phyloP scores from a whole-genome alignment of 2,113 vertebrate species.

The Osmerus eperlanus region DNA sequence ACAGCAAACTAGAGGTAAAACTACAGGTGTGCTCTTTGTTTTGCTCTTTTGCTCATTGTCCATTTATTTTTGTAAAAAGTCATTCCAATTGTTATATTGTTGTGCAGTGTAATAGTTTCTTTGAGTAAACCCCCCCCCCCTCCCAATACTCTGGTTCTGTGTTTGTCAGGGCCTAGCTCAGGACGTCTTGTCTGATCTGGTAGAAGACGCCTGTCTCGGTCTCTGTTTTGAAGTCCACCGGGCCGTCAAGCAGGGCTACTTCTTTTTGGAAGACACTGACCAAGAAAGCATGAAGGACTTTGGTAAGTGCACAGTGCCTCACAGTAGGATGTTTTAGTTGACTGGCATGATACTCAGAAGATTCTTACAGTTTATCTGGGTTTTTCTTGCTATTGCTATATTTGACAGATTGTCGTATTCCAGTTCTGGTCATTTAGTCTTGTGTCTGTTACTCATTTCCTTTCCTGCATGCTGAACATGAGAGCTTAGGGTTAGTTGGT shows the following conservation, averaged over 20 bases:
- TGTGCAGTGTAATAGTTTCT: background rate
- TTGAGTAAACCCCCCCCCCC: background rate
- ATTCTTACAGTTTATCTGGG: too few relatives aligned
- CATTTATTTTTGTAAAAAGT: too few relatives aligned
- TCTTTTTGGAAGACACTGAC: slow-evolving; percentile 95
- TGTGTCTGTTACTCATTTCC: too few relatives aligned
- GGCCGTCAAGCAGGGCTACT: slow-evolving; percentile 95
- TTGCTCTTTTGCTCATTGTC: background rate
- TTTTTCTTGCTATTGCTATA: too few relatives aligned
- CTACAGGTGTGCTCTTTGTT: background rate
- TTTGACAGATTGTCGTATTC: too few relatives aligned
- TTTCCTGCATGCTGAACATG: too few relatives aligned
- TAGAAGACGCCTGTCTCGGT: slow-evolving; percentile 95
- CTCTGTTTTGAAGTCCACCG: slow-evolving; percentile 96
- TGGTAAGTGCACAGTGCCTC: slow-evolving; percentile 68
- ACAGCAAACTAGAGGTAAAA: slow-evolving; percentile 96
- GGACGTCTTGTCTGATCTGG: slow-evolving; percentile 93
- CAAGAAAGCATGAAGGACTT: slow-evolving; percentile 98
- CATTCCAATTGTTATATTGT: too few relatives aligned
- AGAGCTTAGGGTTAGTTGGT: too few relatives aligned
- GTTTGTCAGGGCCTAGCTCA: slow-evolving; percentile 85
- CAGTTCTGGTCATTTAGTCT: too few relatives aligned
- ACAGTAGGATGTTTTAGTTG: background rate
- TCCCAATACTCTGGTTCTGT: background rate
- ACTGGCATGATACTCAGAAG: too few relatives aligned